phyloP scores from a whole-genome alignment of 2,888 invertebrate species.

The Oscheius sp. region DNA sequence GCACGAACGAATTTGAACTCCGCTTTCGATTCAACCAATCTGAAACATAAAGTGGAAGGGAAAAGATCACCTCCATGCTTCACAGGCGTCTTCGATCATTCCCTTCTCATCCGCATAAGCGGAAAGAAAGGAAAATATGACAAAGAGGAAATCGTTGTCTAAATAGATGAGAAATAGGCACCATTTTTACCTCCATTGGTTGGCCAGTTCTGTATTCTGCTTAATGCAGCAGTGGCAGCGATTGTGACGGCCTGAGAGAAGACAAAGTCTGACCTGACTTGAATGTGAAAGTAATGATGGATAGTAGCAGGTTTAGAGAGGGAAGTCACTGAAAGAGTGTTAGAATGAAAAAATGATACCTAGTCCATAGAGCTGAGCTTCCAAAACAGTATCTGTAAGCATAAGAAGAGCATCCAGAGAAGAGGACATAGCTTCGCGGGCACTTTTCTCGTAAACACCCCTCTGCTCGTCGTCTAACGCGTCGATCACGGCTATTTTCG shows the following conservation, averaged over 20 bases:
- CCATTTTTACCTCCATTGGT: neutral
- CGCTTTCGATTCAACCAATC: constrained; percentile 46
- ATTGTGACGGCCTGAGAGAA: constrained; percentile 64
- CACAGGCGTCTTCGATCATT: constrained; percentile 67
- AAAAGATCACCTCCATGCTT: constrained; percentile 36
- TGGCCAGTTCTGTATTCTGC: constrained; percentile 44
- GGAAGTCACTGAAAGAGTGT: constrained; percentile 34
- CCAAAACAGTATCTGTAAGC: constrained; percentile 56
- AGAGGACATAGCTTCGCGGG: constrained; percentile 46
- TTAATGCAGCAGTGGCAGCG: constrained; percentile 62
- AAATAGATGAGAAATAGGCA: no score
- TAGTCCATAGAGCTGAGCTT: constrained; percentile 58
- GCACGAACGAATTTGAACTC: constrained; percentile 61
- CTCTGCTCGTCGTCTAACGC: constrained; percentile 53
- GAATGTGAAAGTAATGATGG: constrained; percentile 61
- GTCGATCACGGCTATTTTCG: constrained; percentile 66
- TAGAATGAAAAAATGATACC: constrained; percentile 27
- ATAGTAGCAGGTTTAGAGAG: constrained; percentile 48
- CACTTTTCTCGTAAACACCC: constrained; percentile 48
- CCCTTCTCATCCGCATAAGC: constrained; percentile 68
- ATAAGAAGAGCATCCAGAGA: constrained; percentile 57
- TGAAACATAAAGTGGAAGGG: no score
- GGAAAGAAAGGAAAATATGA: constrained; percentile 65
- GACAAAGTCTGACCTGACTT: constrained; percentile 62
- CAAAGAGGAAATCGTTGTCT: constrained; percentile 45